These are phyloP conservation scores for Hypsibius dujardini DNA, from an alignment of 1,140 invertebrate species.

Conservation along the genomic window DNA sequence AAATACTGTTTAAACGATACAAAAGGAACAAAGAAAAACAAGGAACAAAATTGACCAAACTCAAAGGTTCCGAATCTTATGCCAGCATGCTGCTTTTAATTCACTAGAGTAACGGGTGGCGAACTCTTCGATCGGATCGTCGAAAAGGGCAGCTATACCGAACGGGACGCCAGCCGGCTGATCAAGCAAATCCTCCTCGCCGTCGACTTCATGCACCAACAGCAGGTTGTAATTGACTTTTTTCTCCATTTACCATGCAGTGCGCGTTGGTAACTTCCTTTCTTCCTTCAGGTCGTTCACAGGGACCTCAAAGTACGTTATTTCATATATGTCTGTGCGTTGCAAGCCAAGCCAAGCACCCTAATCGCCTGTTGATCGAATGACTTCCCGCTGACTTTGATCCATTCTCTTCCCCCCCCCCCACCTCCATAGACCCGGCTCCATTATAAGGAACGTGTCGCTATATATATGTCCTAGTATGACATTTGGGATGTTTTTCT, in stretches of 20 bases:
- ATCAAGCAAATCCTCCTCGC: conserved; percentile 88
- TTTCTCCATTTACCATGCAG: conserved; percentile 20
- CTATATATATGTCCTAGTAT: no score
- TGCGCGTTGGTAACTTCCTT: conserved; percentile 12
- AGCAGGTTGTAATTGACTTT: conserved; percentile 52
- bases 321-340: neutral
- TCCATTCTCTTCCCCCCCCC: no score
- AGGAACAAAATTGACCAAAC: no score
- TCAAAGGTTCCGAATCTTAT: no score
- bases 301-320: conserved; percentile 20
- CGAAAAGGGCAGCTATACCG: conserved; percentile 98
- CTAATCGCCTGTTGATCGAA: no score
- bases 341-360: no score
- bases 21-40: no score
- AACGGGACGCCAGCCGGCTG: conserved; percentile 87
- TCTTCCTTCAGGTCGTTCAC: conserved; percentile 19
- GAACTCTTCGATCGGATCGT: conserved; percentile 97
- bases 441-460: no score
- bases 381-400: no score
- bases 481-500: conserved; percentile 20
- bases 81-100: no score
- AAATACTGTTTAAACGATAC: no score
- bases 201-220: conserved; percentile 97
- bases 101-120: conserved; percentile 73
- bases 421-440: no score